Evolutionary conservation across 2,888 invertebrate species (phyloP).

Genomic region (Drosophila austrosaltans): DNA sequence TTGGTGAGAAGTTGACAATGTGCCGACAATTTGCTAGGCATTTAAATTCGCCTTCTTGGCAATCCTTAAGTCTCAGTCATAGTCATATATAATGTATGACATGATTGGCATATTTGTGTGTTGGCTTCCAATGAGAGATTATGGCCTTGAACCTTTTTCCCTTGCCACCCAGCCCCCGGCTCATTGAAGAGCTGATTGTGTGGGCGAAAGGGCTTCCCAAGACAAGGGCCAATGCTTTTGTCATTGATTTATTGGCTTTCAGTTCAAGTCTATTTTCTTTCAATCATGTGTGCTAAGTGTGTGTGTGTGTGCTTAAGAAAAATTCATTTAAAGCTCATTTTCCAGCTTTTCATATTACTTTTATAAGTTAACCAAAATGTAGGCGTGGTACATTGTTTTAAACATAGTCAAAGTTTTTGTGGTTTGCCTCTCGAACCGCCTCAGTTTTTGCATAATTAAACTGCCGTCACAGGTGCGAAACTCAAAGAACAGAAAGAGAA

Average conservation of each 20-base stretch:
- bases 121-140: slow-evolving; percentile 72
- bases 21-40: slow-evolving; percentile 49
- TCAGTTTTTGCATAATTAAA: slow-evolving; percentile 67
- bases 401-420: slow-evolving; percentile 44
- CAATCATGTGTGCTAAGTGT: slow-evolving; percentile 12
- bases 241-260: slow-evolving; percentile 77
- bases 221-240: slow-evolving; percentile 52
- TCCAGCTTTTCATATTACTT: slow-evolving; percentile 56
- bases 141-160: slow-evolving; percentile 71
- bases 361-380: slow-evolving; percentile 28
- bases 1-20: slow-evolving; percentile 26
- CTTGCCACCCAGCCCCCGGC: slow-evolving; percentile 17
- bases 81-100: slow-evolving; percentile 66
- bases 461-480: slow-evolving; percentile 51
- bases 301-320: slow-evolving; percentile 29
- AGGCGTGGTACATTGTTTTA: slow-evolving; percentile 40
- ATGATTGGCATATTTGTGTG: slow-evolving; percentile 71
- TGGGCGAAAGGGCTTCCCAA: slow-evolving; percentile 9
- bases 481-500: slow-evolving; percentile 19
- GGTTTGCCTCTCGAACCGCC: slow-evolving; percentile 49
- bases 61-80: slow-evolving; percentile 33
- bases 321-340: slow-evolving; percentile 68
- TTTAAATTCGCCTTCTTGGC: slow-evolving; percentile 31
- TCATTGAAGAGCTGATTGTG: slow-evolving; percentile 5
- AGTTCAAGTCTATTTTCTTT: slow-evolving; percentile 34